These are phyloP conservation scores for Squalus acanthias DNA, from an alignment of 2,797 vertebrate genomes.

Conservation along the genomic window DNA sequence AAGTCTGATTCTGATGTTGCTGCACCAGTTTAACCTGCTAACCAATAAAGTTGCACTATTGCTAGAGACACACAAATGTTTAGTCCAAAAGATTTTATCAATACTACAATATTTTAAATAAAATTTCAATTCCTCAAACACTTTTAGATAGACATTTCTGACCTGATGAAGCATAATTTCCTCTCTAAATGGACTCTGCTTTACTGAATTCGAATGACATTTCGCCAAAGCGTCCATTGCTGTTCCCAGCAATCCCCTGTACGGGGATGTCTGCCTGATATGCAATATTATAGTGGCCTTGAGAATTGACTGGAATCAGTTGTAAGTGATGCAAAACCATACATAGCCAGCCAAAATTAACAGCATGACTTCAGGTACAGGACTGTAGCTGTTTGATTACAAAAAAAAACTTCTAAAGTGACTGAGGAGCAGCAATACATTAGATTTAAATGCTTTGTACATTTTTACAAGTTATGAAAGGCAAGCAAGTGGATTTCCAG, in stretches of 20 bases:
- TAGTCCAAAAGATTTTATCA: neutral
- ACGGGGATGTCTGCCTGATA: neutral
- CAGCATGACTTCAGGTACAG: neutral
- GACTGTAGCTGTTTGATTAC: neutral
- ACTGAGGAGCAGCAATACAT: neutral
- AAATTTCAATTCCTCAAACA: neutral
- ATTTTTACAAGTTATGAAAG: too few species aligned
- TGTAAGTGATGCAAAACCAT: neutral
- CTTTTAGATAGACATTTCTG: neutral
- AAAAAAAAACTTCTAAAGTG: neutral
- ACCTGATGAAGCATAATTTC: neutral
- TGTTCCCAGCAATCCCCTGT: neutral
- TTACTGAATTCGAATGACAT: neutral
- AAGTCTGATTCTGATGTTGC: neutral
- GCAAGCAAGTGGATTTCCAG: too few species aligned
- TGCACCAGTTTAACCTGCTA: neutral
- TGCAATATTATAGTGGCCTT: neutral
- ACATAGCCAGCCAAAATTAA: neutral
- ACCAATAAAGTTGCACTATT: neutral
- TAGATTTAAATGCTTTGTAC: too few species aligned
- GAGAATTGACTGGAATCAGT: neutral
- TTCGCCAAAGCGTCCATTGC: neutral
- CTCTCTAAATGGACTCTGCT: neutral
- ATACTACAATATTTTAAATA: neutral
- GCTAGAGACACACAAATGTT: neutral